These are phyloP conservation scores for Eumaeus atala DNA, from an alignment of 1,140 invertebrate genomes.

Conservation along the genomic window DNA sequence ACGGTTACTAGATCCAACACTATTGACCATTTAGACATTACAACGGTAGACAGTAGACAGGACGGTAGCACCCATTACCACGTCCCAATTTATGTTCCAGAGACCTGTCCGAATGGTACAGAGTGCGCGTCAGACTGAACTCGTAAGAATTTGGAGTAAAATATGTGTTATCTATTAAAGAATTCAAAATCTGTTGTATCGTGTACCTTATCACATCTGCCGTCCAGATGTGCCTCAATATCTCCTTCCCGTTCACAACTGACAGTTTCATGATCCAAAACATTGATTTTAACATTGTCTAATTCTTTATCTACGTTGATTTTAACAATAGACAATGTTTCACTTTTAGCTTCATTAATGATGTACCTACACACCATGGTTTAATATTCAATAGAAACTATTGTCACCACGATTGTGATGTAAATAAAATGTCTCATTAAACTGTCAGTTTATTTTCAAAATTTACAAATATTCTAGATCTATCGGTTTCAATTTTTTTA, in stretches of 20 bases:
- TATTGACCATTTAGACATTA: constrained; percentile 8
- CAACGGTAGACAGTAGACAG: constrained; percentile 20
- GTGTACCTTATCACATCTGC: constrained; percentile 69
- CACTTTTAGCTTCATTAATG: constrained; percentile 8
- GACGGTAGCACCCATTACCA: constrained; percentile 39
- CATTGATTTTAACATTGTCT: not conserved
- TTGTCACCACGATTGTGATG: not conserved
- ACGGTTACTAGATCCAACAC: not conserved
- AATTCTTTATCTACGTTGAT: no score
- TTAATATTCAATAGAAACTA: no score
- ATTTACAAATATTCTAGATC: constrained; percentile 16
- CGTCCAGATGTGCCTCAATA: constrained; percentile 63
- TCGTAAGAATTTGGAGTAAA: constrained; percentile 78
- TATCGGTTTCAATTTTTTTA: constrained; percentile 21
- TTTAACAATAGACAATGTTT: not conserved
- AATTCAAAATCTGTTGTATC: constrained; percentile 62
- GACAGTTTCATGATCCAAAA: constrained; percentile 51
- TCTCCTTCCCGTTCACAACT: constrained; percentile 60
- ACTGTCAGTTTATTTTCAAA: constrained; percentile 57
- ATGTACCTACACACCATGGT: no score
- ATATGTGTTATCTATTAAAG: constrained; percentile 65
- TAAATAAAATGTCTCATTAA: constrained; percentile 27
- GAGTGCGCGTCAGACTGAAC: constrained; percentile 83
- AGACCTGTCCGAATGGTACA: constrained; percentile 83
- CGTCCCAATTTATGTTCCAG: constrained; percentile 82